Evolutionary conservation across 2,113 vertebrate species (phyloP), one percentile per base, ranked within the genome.

Genomic region (Poeciliopsis occidentalis): DNA sequence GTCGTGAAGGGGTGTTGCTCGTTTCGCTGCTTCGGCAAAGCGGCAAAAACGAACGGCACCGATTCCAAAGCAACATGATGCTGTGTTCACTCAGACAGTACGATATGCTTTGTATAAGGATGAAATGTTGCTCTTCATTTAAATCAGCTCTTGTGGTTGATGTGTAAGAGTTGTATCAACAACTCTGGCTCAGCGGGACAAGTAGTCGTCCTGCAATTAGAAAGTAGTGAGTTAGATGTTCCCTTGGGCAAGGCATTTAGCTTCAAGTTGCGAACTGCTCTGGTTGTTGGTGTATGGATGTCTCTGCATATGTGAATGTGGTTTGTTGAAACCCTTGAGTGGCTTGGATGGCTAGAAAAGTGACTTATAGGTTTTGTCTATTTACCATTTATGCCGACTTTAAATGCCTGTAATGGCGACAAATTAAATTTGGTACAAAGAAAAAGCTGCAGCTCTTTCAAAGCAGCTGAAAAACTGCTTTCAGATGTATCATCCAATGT

Each of bases 401-500:
- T 57, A 24, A 57, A 57, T 24, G 8, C 8, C 24, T 17, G 10
- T 57, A 7, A 10, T n/a, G 8, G 13, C 4, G 15, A 47, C 3
- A 1, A 41, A 41, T n/a, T 8, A n/a, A n/a, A 57, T 68, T 41
- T 15, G 39, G 71, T 73, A 77, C 75, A 12, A 67, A 57, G 73
- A 29, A 32, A 54, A 79, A n/a, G n/a, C 75, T 6, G 39, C 57
- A 47, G 73, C 66, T 74, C 4, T 19, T 86, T 76, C 66, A 70
- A 84, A 84, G 76, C 71, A 32, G 67, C 26, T 12, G 19, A 47
- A 73, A 77, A 75, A 63, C 17, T 1, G 17, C 44, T 77, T 87
- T 87, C 84, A 57, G 84, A 83, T 67, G 69, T 68, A 64, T 80
- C 72, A 60, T 69, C 60, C 73, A 72, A 47, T 79, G 76, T 80